phyloP scores from a whole-genome alignment of 1,140 invertebrate genomes.

The Chironomus striatipennis region DNA sequence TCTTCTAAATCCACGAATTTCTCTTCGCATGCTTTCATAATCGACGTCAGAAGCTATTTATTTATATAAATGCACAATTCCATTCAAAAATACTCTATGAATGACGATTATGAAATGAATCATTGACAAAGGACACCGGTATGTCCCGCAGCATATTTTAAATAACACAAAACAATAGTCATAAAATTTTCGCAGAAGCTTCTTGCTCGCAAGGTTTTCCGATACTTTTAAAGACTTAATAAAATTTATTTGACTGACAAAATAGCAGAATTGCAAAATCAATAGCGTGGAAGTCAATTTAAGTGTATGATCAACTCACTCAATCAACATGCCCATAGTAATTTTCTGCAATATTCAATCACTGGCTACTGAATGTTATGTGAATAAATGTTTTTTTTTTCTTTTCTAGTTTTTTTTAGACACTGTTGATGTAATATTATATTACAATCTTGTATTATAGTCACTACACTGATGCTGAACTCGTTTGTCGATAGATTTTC shows the following conservation, averaged over 20 bases:
- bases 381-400: not conserved
- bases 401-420: not conserved
- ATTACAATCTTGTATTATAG: too few species aligned
- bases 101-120: too few species aligned
- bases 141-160: too few species aligned
- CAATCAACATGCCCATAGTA: conserved; percentile 22
- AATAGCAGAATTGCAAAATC: too few species aligned
- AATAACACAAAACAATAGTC: not conserved
- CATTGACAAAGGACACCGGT: too few species aligned
- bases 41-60: too few species aligned
- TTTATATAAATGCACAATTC: too few species aligned
- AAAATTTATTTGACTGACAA: not conserved
- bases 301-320: conserved; percentile 15
- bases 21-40: too few species aligned
- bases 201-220: not conserved
- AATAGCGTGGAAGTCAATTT: not conserved
- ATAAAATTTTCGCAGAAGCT: not conserved
- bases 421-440: too few species aligned
- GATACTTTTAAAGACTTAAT: not conserved
- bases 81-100: too few species aligned
- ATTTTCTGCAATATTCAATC: conserved; percentile 6
- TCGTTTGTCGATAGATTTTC: not conserved
- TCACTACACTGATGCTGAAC: not conserved
- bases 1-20: too few species aligned
- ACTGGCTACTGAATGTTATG: not conserved